phyloP scores from a whole-genome alignment of 2,113 vertebrate genomes.

The Pterophyllum scalare region DNA sequence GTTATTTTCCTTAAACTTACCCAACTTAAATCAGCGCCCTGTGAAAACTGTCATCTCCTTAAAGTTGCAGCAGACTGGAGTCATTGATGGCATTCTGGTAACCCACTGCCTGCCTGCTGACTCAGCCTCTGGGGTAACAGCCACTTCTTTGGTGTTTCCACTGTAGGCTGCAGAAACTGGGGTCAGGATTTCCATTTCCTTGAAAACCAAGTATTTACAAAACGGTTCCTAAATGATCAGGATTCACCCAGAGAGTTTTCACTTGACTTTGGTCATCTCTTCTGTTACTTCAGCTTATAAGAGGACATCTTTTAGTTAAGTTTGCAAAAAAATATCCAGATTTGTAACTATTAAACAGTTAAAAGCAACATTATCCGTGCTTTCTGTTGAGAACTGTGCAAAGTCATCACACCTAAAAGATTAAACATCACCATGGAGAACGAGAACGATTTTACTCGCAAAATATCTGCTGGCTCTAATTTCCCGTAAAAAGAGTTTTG shows the following conservation, averaged over 20 bases:
- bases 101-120: no score
- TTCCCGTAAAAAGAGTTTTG: not conserved
- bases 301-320: not conserved
- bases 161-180: not conserved
- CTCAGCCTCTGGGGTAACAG: not conserved
- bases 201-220: not conserved
- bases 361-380: not conserved
- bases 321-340: not conserved
- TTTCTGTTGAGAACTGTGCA: not conserved
- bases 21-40: not conserved
- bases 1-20: not conserved
- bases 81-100: not conserved
- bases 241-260: not conserved
- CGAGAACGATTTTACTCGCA: not conserved
- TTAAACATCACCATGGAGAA: not conserved
- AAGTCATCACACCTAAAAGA: accelerated
- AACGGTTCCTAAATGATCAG: not conserved
- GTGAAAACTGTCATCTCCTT: not conserved
- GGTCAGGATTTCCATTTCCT: not conserved
- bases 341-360: not conserved
- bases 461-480: not conserved
- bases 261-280: no score
- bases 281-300: not conserved
- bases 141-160: not conserved
- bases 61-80: not conserved